These are phyloP conservation scores for Chondrilla cf. caribensis DNA, from an alignment of 37 sponge, comb jelly and placozoan species.

Conservation along the genomic window DNA sequence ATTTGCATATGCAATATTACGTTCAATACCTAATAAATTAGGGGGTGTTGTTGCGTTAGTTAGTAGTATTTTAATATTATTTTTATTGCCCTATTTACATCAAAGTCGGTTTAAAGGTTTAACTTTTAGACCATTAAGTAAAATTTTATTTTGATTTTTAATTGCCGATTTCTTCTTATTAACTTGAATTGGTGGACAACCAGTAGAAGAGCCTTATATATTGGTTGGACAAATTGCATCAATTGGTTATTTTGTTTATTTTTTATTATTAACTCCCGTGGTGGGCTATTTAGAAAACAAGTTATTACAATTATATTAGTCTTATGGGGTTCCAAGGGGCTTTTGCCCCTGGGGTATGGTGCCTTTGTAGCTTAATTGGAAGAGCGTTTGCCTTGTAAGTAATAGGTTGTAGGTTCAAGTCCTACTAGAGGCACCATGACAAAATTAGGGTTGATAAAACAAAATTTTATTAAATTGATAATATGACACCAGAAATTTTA, in stretches of 20 bases:
- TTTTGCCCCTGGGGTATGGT: neutral
- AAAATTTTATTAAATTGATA: neutral
- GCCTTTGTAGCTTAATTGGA: conserved; percentile 54
- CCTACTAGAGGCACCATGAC: conserved; percentile 23
- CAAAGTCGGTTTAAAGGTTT: conserved; percentile 36
- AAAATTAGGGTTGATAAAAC: conserved; percentile 7
- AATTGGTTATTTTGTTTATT: conserved; percentile 70
- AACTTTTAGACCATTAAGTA: conserved; percentile 63
- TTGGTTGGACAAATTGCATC: conserved; percentile 63
- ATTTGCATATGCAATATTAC: conserved; percentile 82
- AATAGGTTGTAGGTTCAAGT: conserved; percentile 69
- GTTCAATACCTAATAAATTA: conserved; percentile 79
- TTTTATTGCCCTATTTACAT: conserved; percentile 58
- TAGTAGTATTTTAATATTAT: conserved; percentile 61
- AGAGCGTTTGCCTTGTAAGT: conserved; percentile 73
- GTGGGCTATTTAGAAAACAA: conserved; percentile 51
- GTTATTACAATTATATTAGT: conserved; percentile 22
- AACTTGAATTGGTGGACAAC: conserved; percentile 74
- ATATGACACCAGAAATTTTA: conserved; percentile 59
- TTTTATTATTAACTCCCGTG: conserved; percentile 64
- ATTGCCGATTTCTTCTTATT: conserved; percentile 66
- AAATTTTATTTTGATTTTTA: conserved; percentile 67
- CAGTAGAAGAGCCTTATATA: conserved; percentile 75
- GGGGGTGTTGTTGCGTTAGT: conserved; percentile 70
- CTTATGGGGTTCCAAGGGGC: neutral